phyloP scores from a whole-genome alignment of 2,113 vertebrate genomes.

The Syrmaticus mikado region DNA sequence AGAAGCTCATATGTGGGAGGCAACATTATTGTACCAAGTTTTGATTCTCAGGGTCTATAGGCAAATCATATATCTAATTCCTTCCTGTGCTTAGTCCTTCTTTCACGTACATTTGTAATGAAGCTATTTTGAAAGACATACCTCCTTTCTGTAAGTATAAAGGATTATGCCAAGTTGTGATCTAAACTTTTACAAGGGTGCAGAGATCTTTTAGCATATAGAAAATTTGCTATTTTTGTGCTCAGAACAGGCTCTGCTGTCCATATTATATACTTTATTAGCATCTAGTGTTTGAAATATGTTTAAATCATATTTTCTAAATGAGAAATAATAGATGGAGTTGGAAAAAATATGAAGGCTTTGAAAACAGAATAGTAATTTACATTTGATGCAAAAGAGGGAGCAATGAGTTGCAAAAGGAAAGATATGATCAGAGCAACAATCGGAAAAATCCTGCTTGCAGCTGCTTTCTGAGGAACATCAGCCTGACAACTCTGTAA shows the following conservation, averaged over 20 bases:
- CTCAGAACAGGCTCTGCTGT: background rate
- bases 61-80: background rate
- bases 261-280: background rate
- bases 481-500: background rate
- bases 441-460: background rate
- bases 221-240: background rate
- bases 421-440: background rate
- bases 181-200: background rate
- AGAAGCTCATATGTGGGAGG: background rate
- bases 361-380: background rate
- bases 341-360: background rate
- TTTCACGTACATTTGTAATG: background rate
- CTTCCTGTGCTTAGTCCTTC: background rate
- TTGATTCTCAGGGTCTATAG: background rate
- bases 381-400: background rate
- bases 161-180: background rate
- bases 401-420: background rate
- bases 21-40: background rate
- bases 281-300: background rate
- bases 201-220: background rate
- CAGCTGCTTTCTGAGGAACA: background rate
- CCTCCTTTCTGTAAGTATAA: background rate
- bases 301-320: background rate
- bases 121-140: background rate
- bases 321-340: background rate